A percentile compares a stretch with the other conserved stretches of the same genome.
phyloP scores from a whole-genome alignment of 2,888 invertebrate species.

The Ophion ellenae region DNA sequence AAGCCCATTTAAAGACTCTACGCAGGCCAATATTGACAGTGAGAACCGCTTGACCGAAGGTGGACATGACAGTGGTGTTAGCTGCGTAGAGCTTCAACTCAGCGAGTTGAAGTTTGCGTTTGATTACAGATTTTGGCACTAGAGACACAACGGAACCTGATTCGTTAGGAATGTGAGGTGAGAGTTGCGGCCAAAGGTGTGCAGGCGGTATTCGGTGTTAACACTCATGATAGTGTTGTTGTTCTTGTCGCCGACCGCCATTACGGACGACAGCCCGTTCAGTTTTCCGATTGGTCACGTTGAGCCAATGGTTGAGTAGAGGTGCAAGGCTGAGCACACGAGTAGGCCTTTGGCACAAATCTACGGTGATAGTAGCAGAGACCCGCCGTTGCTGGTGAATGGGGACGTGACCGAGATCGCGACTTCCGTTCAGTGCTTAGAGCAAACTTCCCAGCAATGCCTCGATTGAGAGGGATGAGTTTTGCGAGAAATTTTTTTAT shows the following conservation, averaged over 20 bases:
- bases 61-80: slow-evolving; percentile 31
- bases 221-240: neutral
- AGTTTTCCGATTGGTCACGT: neutral
- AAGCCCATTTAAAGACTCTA: slow-evolving; percentile 45
- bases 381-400: neutral
- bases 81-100: neutral
- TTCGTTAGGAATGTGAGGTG: neutral
- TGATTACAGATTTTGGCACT: neutral
- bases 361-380: slow-evolving; percentile 4
- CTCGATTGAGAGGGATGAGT: neutral
- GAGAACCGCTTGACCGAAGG: slow-evolving; percentile 37
- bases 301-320: neutral
- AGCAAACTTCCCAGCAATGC: neutral
- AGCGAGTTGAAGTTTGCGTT: neutral
- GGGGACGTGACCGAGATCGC: neutral
- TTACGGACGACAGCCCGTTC: neutral
- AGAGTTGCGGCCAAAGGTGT: neutral
- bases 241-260: slow-evolving; percentile 7
- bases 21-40: slow-evolving; percentile 47
- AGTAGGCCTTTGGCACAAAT: neutral
- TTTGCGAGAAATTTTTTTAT: neutral
- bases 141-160: neutral
- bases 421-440: neutral
- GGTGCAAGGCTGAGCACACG: neutral
- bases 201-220: neutral